Evolutionary conservation across 2,113 vertebrate genomes (phyloP).

Genomic region (Syngnathoides biaculeatus): DNA sequence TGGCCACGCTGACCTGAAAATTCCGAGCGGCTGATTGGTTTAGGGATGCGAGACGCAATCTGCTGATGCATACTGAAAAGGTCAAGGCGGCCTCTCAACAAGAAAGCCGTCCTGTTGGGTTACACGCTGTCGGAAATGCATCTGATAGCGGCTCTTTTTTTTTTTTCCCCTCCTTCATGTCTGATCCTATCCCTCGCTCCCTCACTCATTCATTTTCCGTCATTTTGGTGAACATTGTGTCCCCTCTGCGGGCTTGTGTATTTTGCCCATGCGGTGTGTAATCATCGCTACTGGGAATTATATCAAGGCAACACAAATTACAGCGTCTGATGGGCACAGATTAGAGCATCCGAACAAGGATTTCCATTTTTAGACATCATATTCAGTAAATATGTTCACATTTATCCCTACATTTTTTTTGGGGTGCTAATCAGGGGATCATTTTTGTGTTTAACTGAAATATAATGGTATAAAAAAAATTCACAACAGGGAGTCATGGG

Average conservation of each 20-base stretch:
- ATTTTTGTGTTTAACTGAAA: no score
- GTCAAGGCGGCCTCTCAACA: conserved; percentile 68
- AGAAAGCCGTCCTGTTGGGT: conserved; percentile 55
- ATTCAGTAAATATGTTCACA: not conserved
- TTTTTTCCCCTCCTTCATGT: not conserved
- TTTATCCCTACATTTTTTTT: not conserved
- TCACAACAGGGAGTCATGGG: no score
- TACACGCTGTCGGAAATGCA: conserved; percentile 63
- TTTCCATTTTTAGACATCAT: not conserved
- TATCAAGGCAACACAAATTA: conserved; percentile 10
- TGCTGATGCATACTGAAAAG: conserved; percentile 78
- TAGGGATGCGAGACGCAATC: conserved; percentile 70
- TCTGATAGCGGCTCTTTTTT: conserved; percentile 42
- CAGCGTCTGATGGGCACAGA: not conserved
- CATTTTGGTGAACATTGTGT: conserved; percentile 34
- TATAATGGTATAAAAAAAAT: no score
- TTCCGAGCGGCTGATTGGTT: conserved; percentile 70
- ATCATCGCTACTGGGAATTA: conserved; percentile 32
- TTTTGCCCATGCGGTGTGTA: conserved; percentile 13
- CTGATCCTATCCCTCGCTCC: conserved; percentile 9
- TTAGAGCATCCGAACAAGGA: conserved; percentile 9
- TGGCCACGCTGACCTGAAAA: conserved; percentile 72
- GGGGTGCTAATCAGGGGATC: not conserved
- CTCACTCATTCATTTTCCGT: conserved; percentile 25
- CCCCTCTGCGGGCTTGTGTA: conserved; percentile 4